A percentile compares a stretch with the other conserved stretches of the same genome.
Conservation (phyloP, 2,888 invertebrate species). For the Drepana falcataria region DNA sequence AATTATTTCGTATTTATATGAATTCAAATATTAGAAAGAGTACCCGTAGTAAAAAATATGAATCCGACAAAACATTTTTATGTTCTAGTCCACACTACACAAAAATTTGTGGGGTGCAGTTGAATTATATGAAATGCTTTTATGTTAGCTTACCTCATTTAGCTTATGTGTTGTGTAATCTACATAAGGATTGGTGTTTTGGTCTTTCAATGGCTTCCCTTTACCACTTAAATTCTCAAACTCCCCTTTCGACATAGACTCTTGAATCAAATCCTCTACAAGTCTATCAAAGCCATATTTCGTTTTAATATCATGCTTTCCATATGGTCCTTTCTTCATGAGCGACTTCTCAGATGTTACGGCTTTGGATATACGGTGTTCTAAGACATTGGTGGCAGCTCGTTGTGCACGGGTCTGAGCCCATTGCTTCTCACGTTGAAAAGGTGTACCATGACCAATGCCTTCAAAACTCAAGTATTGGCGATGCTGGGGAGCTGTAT, state of each 20-base stretch:
- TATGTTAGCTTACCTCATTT: constrained; percentile 80
- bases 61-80: no score
- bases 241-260: constrained; percentile 93
- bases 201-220: constrained; percentile 87
- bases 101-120: no score
- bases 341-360: constrained; percentile 80
- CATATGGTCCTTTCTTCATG: constrained; percentile 81
- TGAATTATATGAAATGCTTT: no score
- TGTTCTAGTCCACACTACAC: no score
- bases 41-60: no score
- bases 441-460: constrained; percentile 87
- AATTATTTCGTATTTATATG: no score
- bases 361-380: constrained; percentile 81
- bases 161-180: constrained; percentile 93
- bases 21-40: no score
- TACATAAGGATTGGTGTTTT: constrained; percentile 88
- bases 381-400: constrained; percentile 82
- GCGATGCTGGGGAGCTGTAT: constrained; percentile 93
- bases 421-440: constrained; percentile 88
- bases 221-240: constrained; percentile 90
- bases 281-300: constrained; percentile 91
- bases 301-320: constrained; percentile 86
- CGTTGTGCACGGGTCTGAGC: constrained; percentile 81
- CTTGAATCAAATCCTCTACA: constrained; percentile 94
- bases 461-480: constrained; percentile 90